Percentiles rank a stretch among this genome's conserved stretches.
Evolutionary conservation across 2,113 vertebrate genomes (phyloP).

Genomic region (Pseudopipra pipra): DNA sequence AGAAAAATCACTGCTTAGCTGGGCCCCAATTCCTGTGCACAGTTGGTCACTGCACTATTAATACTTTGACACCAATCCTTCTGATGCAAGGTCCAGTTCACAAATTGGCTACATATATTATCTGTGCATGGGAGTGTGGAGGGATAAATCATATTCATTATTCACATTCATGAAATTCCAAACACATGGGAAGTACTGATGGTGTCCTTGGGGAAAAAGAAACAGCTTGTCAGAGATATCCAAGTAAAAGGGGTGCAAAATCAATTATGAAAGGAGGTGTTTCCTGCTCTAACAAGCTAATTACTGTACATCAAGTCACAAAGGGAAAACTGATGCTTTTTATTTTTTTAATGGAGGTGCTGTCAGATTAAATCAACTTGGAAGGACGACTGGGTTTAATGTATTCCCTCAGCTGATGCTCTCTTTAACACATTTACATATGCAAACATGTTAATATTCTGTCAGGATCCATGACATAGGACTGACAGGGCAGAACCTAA

Average conservation of each 20-base stretch:
- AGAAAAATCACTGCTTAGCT: neutral
- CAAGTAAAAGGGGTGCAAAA: slow-evolving; percentile 73
- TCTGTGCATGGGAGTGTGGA: slow-evolving; percentile 45
- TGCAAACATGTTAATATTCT: slow-evolving; percentile 53
- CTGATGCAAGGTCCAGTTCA: slow-evolving; percentile 5
- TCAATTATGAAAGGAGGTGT: slow-evolving; percentile 73
- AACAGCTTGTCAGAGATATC: slow-evolving; percentile 72
- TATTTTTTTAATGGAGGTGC: slow-evolving; percentile 68
- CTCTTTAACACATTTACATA: slow-evolving; percentile 64
- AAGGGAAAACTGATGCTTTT: slow-evolving; percentile 70
- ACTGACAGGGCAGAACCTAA: slow-evolving; percentile 38
- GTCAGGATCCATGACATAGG: neutral
- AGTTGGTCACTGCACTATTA: neutral
- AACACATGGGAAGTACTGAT: slow-evolving; percentile 71
- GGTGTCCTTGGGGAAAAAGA: slow-evolving; percentile 64
- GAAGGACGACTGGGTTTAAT: slow-evolving; percentile 25
- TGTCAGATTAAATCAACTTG: slow-evolving; percentile 67
- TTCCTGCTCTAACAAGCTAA: slow-evolving; percentile 72
- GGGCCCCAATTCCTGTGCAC: neutral
- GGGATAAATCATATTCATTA: slow-evolving; percentile 70
- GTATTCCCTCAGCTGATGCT: slow-evolving; percentile 53
- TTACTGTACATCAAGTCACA: slow-evolving; percentile 71
- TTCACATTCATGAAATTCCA: slow-evolving; percentile 71
- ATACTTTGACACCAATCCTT: neutral
- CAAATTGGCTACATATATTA: slow-evolving; percentile 63